phyloP scores from a whole-genome alignment of 1,140 invertebrate genomes.

The Antheraea mylitta region DNA sequence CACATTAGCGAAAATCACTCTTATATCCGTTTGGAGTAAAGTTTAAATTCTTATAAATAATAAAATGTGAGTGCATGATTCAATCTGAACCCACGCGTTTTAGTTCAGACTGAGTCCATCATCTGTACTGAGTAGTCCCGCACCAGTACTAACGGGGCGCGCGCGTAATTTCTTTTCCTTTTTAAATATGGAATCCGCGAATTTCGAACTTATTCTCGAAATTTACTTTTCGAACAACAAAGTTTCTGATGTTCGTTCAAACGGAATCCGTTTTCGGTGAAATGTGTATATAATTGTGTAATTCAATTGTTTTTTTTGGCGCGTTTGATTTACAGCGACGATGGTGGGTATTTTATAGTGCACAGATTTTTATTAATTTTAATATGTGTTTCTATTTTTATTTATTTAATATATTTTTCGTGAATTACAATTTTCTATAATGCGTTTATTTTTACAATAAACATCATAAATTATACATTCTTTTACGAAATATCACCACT shows the following conservation, averaged over 20 bases:
- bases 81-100: conserved; percentile 67
- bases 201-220: conserved; percentile 24
- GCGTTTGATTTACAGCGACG: background rate
- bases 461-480: no score
- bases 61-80: conserved; percentile 57
- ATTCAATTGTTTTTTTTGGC: background rate
- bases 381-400: background rate
- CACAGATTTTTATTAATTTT: background rate
- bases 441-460: no score
- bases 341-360: background rate
- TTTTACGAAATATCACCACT: no score
- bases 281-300: background rate
- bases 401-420: background rate
- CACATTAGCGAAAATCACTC: conserved; percentile 2
- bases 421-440: no score
- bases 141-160: conserved; percentile 38
- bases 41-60: conserved; percentile 32
- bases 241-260: background rate
- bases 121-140: conserved; percentile 48
- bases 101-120: conserved; percentile 53
- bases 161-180: conserved; percentile 35
- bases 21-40: conserved; percentile 7
- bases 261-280: background rate
- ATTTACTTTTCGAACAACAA: conserved; percentile 11
- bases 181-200: conserved; percentile 22